Percentiles rank a stretch among this genome's conserved stretches.
Conservation (phyloP, 1,140 invertebrate species). For the Phymorhynchus buccinoides region DNA sequence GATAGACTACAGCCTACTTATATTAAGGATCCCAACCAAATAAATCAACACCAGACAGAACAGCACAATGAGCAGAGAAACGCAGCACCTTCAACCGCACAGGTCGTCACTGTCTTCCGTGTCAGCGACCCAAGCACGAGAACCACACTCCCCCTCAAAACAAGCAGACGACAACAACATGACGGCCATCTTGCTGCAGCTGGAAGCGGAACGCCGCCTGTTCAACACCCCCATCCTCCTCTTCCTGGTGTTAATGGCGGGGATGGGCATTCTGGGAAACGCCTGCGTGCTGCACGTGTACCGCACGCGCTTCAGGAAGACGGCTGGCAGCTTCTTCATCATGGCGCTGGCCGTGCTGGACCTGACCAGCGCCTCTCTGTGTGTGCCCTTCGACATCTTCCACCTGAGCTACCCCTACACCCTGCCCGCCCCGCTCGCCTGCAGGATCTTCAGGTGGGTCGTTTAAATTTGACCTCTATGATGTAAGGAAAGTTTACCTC, state of each 20-base stretch:
- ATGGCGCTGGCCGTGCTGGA: conserved; percentile 43
- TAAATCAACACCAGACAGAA: neutral
- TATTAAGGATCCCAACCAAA: neutral
- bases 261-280: conserved; percentile 36
- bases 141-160: neutral
- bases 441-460: conserved; percentile 39
- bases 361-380: conserved; percentile 20
- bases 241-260: conserved; percentile 38
- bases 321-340: conserved; percentile 40
- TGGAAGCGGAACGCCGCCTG: conserved; percentile 29
- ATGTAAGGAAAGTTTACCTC: no score
- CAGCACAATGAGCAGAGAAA: neutral
- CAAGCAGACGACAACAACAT: conserved; percentile 14
- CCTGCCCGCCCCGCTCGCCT: conserved; percentile 1
- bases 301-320: conserved; percentile 36
- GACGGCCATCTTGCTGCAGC: conserved; percentile 23
- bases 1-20: neutral
- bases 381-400: conserved; percentile 42
- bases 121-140: conserved; percentile 33
- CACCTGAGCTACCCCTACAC: conserved; percentile 39
- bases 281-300: conserved; percentile 39
- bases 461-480: no score
- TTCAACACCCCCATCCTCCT: conserved; percentile 39
- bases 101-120: neutral
- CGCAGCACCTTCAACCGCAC: neutral